Evolutionary conservation across 2,797 vertebrate genomes (phyloP).

Genomic region (Ctenopoma kingsleyae): DNA sequence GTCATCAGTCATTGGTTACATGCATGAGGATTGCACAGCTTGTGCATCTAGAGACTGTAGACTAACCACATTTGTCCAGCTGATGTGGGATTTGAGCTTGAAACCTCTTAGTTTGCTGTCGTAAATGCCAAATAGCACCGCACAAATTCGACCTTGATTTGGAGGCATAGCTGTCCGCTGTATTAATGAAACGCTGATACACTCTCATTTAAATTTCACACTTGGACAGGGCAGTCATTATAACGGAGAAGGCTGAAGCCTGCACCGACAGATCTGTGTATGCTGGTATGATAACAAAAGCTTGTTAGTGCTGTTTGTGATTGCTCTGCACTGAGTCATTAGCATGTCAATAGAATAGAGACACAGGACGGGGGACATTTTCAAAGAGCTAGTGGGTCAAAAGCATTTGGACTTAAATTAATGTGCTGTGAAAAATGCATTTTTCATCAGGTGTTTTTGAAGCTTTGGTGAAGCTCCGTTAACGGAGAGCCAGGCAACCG

Average conservation of each 20-base stretch:
- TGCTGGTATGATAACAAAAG: conserved; percentile 63
- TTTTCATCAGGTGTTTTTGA: conserved; percentile 68
- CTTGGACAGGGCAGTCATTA: conserved; percentile 67
- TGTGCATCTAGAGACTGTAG: not conserved
- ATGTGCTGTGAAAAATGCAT: conserved; percentile 70
- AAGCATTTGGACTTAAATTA: conserved; percentile 68
- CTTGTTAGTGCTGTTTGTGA: conserved; percentile 73
- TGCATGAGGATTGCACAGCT: not conserved
- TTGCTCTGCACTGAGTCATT: conserved; percentile 63
- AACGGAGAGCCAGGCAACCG: conserved; percentile 59
- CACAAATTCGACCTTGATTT: conserved; percentile 61
- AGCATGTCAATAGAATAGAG: conserved; percentile 70
- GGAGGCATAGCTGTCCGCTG: conserved; percentile 54
- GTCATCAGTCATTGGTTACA: conserved; percentile 24
- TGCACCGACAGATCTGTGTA: conserved; percentile 45
- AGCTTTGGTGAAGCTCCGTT: conserved; percentile 54
- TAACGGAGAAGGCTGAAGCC: conserved; percentile 57
- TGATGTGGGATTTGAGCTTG: conserved; percentile 7
- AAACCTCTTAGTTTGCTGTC: conserved; percentile 10
- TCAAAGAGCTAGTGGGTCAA: conserved; percentile 57
- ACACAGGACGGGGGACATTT: conserved; percentile 55
- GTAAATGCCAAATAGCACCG: not conserved
- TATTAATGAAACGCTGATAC: conserved; percentile 62
- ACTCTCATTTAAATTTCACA: conserved; percentile 71
- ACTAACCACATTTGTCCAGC: not conserved